Percentiles rank a stretch among this genome's conserved stretches.
phyloP scores from a whole-genome alignment of 2,888 invertebrate species.

The Alsophila aescularia region DNA sequence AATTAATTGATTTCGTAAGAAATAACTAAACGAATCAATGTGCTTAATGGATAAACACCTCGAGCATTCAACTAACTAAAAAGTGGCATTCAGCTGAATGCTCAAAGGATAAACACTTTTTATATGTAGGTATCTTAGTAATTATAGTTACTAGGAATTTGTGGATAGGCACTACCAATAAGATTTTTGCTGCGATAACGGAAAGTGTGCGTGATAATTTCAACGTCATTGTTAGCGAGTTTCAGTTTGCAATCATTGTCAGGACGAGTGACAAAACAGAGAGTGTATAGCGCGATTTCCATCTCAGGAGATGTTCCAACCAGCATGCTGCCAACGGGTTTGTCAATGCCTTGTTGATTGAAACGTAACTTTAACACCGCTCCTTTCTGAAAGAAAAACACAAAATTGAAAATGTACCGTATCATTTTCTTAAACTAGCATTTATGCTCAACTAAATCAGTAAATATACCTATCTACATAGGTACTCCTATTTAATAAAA shows the following conservation, averaged over 20 bases:
- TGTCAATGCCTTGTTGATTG: constrained; percentile 88
- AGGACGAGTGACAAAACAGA: constrained; percentile 92
- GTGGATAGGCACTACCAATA: constrained; percentile 93
- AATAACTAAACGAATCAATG: too few relatives aligned
- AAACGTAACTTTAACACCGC: constrained; percentile 89
- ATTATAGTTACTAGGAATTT: constrained; percentile 82
- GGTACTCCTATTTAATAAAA: too few relatives aligned
- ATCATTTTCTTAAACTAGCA: too few relatives aligned
- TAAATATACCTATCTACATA: too few relatives aligned
- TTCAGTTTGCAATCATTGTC: constrained; percentile 90
- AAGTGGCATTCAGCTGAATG: too few relatives aligned
- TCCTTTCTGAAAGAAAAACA: constrained; percentile 87
- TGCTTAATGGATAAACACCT: too few relatives aligned
- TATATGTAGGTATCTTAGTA: constrained; percentile 8
- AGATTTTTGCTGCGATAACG: constrained; percentile 90
- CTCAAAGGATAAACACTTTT: too few relatives aligned
- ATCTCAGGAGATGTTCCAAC: constrained; percentile 95
- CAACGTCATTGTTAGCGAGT: constrained; percentile 88
- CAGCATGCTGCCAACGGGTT: constrained; percentile 91
- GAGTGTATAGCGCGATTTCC: constrained; percentile 94
- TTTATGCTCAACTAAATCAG: too few relatives aligned
- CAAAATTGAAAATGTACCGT: too few relatives aligned
- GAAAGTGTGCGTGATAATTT: constrained; percentile 89
- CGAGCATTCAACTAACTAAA: too few relatives aligned
- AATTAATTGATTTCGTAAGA: too few relatives aligned